Conservation (phyloP, 92 coral and sea anemone genomes). For the Metridium senile region DNA sequence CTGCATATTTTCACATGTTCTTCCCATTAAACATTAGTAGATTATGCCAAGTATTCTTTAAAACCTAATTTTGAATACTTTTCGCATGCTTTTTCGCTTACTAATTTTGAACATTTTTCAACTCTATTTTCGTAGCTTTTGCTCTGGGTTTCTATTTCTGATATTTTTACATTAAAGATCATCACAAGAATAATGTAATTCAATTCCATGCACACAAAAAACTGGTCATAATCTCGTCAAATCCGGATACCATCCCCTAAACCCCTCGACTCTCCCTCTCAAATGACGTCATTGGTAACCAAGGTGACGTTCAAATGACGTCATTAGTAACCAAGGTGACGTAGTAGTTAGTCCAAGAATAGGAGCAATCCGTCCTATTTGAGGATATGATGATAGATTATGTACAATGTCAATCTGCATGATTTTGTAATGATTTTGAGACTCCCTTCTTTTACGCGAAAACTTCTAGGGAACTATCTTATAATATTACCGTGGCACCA, state of each 20-base stretch:
- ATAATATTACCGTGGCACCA: too few relatives aligned
- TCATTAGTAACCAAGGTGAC: constrained; percentile 7
- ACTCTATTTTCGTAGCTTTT: not conserved
- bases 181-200: not conserved
- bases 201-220: not conserved
- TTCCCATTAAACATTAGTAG: too few relatives aligned
- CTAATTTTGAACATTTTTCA: not conserved
- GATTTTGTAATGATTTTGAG: not conserved
- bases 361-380: not conserved
- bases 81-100: not conserved
- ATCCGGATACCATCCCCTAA: constrained; percentile 19
- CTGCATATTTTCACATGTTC: too few relatives aligned
- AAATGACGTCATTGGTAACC: constrained; percentile 3
- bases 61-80: too few relatives aligned
- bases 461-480: too few relatives aligned
- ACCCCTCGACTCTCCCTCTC: not conserved
- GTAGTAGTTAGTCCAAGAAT: not conserved
- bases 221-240: not conserved
- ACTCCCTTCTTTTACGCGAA: too few relatives aligned
- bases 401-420: not conserved
- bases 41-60: too few relatives aligned
- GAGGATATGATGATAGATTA: not conserved
- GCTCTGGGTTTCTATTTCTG: not conserved
- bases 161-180: not conserved
- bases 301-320: constrained; percentile 4